Evolutionary conservation across 2,797 vertebrate genomes (phyloP), one percentile per base, ranked within the genome.

Genomic region (Mus caroli): DNA sequence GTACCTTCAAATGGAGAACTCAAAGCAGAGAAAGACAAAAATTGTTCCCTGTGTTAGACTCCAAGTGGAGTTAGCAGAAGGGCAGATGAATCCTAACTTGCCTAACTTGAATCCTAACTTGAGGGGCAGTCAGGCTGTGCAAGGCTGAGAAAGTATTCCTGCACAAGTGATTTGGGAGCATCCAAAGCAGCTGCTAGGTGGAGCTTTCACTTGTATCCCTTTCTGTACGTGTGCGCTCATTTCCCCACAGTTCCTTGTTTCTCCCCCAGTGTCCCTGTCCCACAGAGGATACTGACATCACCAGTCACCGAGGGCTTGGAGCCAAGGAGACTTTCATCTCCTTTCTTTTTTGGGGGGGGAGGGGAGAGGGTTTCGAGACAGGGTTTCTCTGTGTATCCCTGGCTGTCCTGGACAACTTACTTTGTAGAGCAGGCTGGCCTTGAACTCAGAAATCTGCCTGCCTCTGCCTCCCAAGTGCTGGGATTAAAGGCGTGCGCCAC

Each of bases 231-330:
- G 12, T 28, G 73, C 28, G 7, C 31, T 86, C 31, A 13, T 50
- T 46, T 88, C 1, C 17, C 62, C 31, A 6, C 1, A 54, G 64
- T 11, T 58, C 62, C 40, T 54, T 50, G 24, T 37, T 89, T n/a
- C n/a, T 58, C 84, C 46, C 19, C 58, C 43, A n/a, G 31, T n/a
- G 43, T 50, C 43, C 43, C 79, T 50, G 62, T 50, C 62, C 43
- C 76, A 40, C 52, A 34, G 79, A n/a, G 1, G 5, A 5, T 0
- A 0, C 8, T 31, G 8, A n/a, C 34, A 37, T 28, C 50, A 12
- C 62, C 12, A 5, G 34, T 34, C 37, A 14, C 75, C 9, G 3
- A 28, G 24, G 76, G 26, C 10, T 50, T 28, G 0, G 69, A 71
- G 76, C 52, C n/a, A 34, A 15, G 26, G 40, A 52, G 4, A 17